Conservation (phyloP, 2,113 vertebrate species). For the Sakesphorus luctuosus region DNA sequence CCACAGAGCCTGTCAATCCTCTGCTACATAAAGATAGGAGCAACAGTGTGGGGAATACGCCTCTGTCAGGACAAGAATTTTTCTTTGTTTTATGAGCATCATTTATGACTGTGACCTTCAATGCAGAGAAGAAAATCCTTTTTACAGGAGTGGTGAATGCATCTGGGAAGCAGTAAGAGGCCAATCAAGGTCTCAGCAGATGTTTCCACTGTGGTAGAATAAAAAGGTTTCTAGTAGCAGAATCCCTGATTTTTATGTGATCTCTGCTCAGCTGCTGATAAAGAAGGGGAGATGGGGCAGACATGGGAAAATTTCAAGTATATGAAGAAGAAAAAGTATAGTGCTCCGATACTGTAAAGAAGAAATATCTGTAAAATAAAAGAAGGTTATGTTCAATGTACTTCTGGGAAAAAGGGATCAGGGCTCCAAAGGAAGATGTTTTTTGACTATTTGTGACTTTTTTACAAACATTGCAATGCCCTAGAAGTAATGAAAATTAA, state of each 20-base stretch:
- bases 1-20: background rate
- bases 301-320: background rate
- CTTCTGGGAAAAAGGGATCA: background rate
- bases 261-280: background rate
- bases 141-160: background rate
- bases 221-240: background rate
- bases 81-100: constrained; percentile 6
- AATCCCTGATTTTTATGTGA: background rate
- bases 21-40: background rate
- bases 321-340: background rate
- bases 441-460: background rate
- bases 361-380: background rate
- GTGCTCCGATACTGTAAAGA: background rate
- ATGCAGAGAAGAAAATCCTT: background rate
- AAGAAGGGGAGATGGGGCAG: background rate
- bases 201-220: background rate
- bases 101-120: constrained; percentile 19
- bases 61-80: background rate
- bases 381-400: background rate
- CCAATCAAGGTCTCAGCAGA: background rate
- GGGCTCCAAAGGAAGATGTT: background rate
- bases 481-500: background rate
- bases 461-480: background rate
- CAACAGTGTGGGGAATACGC: background rate
- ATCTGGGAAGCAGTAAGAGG: background rate